Conservation (phyloP, 2,113 vertebrate species). For the Burhinus bistriatus region DNA sequence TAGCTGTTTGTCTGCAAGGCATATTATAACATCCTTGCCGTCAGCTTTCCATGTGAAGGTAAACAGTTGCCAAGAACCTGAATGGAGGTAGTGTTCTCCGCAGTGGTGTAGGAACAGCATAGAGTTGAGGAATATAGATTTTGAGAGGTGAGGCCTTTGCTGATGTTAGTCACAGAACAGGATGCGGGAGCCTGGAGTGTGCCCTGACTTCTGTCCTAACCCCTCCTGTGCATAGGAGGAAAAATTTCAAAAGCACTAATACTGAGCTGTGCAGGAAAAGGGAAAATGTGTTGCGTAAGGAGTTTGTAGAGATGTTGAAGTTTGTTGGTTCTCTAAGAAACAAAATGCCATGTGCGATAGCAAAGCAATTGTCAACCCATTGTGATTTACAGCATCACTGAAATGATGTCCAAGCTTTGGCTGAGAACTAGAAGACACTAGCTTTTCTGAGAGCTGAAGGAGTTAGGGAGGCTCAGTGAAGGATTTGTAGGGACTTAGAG, state of each 20-base stretch:
- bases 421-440: not conserved
- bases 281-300: rapidly evolving
- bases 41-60: not conserved
- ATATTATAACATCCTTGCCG: not conserved
- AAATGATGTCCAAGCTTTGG: not conserved
- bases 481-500: not conserved
- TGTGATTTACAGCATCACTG: not conserved
- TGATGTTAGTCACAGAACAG: not conserved
- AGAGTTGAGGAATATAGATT: not conserved
- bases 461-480: not conserved
- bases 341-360: not conserved
- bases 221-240: not conserved
- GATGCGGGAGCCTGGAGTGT: not conserved
- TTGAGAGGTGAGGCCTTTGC: not conserved
- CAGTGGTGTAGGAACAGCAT: not conserved
- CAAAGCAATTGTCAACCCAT: not conserved
- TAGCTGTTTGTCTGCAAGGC: not conserved
- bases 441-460: not conserved
- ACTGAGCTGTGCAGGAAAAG: not conserved
- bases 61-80: not conserved
- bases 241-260: not conserved
- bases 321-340: not conserved
- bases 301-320: not conserved
- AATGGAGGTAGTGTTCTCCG: not conserved
- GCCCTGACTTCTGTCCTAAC: not conserved